phyloP scores from a whole-genome alignment of 2,888 invertebrate species.

The Sympetrum striolatum region DNA sequence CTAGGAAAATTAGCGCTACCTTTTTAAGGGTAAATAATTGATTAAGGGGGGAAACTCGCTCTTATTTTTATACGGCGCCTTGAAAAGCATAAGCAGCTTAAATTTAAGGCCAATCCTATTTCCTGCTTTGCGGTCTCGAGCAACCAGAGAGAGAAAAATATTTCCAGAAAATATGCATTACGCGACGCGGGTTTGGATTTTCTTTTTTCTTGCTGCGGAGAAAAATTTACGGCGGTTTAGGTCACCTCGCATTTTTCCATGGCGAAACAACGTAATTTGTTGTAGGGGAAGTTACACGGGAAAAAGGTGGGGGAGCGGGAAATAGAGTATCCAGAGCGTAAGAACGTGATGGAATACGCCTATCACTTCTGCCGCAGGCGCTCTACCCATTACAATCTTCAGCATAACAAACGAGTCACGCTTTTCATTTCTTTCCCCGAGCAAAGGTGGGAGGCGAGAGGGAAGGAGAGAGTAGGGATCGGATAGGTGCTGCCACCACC shows the following conservation, averaged over 20 bases:
- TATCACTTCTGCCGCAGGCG: neutral
- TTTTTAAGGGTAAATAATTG: no score
- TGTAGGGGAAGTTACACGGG: neutral
- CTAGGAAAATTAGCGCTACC: no score
- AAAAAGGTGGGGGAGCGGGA: neutral
- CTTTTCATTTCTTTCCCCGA: constrained; percentile 10
- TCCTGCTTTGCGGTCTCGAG: neutral
- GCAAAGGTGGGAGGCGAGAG: neutral
- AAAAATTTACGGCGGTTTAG: constrained; percentile 4
- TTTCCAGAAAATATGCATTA: neutral
- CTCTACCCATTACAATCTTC: neutral
- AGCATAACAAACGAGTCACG: constrained; percentile 7
- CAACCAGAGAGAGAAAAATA: neutral
- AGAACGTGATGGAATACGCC: neutral
- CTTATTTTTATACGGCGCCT: neutral
- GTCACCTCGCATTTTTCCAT: neutral
- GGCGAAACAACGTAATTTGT: constrained; percentile 10
- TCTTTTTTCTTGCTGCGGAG: neutral
- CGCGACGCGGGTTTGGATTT: neutral
- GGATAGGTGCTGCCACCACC: neutral
- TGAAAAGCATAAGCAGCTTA: neutral
- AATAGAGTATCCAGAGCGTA: neutral
- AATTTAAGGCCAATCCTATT: neutral
- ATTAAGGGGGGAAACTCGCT: no score
- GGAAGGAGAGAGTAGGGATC: neutral